Base-by-base conservation (phyloP, 2,888 invertebrate genomes). In the Siphonodentalium dalli region DNA sequence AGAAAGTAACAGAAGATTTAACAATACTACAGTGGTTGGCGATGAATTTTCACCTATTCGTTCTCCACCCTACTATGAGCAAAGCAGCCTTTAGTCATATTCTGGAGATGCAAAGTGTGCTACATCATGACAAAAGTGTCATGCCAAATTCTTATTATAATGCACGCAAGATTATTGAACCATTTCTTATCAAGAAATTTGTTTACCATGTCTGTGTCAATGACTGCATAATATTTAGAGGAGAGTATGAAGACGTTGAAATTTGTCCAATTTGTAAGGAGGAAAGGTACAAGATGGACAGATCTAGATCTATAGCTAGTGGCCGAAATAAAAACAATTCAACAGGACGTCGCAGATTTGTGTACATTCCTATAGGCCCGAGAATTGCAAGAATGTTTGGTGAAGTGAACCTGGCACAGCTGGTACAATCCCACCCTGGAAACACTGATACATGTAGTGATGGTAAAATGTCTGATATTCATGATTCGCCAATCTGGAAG, bases 371-470 rank as follows among this genome's bases (percentile, higher is more conserved):
- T 1, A 31, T 46, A 7, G 46, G 46, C 1, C 35, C 41, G 8
- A 50, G 50, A 34, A 3, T 50, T 9, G 50, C 50, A 9, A 50
- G 50, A 26, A 33, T 42, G 18, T 50, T 21, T 50, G 50, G 50
- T 7, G 42, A 50, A 27, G 42, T 20, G 18, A 50, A 42, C 13
- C 35, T 35, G 2, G 50, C 48, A 8, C 26, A 40, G 20, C 7
- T 40, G 20, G 20, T 48, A 18, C 28, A 31, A 23, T 39, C 21
- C 11, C 48, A 48, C 24, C 24, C 40, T 24, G 40, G 48, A 20
- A 29, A 27, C 27, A 33, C n/a, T n/a, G n/a, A n/a, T n/a, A n/a
- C 13, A 15, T 40, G 41, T 15, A 23, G 5, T 7, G 31, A 24
- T 8, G 23, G 23, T 6, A 33, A 40, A 15, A 50, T 50, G 35